Conservation (phyloP, 2,888 invertebrate species). For the Ochropleura plecta region DNA sequence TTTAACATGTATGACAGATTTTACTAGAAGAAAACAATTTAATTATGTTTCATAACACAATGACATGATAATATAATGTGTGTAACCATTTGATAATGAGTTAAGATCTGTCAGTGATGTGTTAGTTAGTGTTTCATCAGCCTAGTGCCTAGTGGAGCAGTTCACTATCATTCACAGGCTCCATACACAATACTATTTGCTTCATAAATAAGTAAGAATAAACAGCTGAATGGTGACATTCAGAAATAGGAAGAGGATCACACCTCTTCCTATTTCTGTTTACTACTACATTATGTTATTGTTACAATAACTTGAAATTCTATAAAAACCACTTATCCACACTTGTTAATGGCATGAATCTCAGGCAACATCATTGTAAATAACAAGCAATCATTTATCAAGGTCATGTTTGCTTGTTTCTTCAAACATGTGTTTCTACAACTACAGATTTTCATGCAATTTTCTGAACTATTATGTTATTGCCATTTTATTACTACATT, state of each 20-base stretch:
- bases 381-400: conserved; percentile 50
- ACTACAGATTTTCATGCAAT: not conserved
- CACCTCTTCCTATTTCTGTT: not conserved
- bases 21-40: not conserved
- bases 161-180: not conserved
- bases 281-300: not conserved
- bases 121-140: not conserved
- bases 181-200: not conserved
- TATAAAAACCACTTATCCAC: not conserved
- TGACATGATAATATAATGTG: not conserved
- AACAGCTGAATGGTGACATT: too few species aligned
- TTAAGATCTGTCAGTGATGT: not conserved
- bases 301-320: not conserved
- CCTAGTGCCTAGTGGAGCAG: not conserved
- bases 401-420: conserved; percentile 53
- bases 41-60: not conserved
- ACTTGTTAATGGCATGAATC: too few species aligned
- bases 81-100: not conserved
- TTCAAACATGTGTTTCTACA: conserved; percentile 9
- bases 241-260: too few species aligned
- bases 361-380: conserved; percentile 26
- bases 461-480: conserved; percentile 2
- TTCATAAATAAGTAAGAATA: too few species aligned
- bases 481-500: not conserved
- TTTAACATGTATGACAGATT: not conserved